Conservation (phyloP, 2,888 invertebrate genomes). For the Sarcophaga variegata region DNA sequence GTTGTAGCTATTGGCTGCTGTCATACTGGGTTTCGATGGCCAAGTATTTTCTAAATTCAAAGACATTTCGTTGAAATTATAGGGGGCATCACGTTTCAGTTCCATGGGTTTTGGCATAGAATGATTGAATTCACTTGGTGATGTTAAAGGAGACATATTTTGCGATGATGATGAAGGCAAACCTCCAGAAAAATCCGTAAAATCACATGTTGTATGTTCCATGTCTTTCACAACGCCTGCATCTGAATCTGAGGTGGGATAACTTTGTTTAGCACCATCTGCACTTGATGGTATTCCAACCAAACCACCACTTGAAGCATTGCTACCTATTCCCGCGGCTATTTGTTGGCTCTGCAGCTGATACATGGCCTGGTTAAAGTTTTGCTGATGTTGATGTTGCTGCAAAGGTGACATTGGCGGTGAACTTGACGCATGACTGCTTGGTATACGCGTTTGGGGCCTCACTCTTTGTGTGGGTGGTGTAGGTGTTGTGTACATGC, state of each 20-base stretch:
- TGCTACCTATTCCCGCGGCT: slow-evolving; percentile 82
- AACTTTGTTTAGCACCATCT: slow-evolving; percentile 76
- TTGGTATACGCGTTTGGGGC: slow-evolving; percentile 83
- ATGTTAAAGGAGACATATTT: slow-evolving; percentile 79
- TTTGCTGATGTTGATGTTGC: slow-evolving; percentile 82
- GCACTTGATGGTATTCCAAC: slow-evolving; percentile 55
- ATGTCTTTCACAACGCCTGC: slow-evolving; percentile 82
- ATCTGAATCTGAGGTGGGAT: slow-evolving; percentile 84
- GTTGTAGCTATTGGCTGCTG: slow-evolving; percentile 77
- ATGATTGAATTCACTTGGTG: slow-evolving; percentile 78
- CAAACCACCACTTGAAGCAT: slow-evolving; percentile 53
- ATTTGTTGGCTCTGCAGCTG: slow-evolving; percentile 83
- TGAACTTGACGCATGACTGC: slow-evolving; percentile 83
- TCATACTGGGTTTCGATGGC: slow-evolving; percentile 81
- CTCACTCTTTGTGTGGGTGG: slow-evolving; percentile 83
- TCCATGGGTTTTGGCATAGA: slow-evolving; percentile 78
- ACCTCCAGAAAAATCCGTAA: slow-evolving; percentile 79
- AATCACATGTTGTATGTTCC: slow-evolving; percentile 75
- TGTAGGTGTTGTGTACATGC: slow-evolving; percentile 85
- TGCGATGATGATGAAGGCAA: slow-evolving; percentile 78
- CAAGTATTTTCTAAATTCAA: slow-evolving; percentile 83
- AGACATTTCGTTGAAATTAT: slow-evolving; percentile 84
- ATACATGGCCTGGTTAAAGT: slow-evolving; percentile 84
- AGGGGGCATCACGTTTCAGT: slow-evolving; percentile 81
- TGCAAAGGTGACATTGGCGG: slow-evolving; percentile 83